Evolutionary conservation across 2,888 invertebrate species (phyloP).

Genomic region (Torymus aiolomorphi): DNA sequence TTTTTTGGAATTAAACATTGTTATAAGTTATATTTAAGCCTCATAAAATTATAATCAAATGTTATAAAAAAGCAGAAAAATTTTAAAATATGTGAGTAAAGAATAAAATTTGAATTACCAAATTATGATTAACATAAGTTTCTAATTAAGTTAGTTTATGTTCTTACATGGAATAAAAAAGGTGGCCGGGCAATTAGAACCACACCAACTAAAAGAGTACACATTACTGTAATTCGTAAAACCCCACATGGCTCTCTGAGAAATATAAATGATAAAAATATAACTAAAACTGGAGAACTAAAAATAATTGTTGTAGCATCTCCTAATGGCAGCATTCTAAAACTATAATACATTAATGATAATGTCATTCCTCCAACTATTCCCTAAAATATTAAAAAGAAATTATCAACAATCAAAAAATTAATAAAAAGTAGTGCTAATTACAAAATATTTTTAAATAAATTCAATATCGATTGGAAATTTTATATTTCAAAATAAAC

Average conservation of each 20-base stretch:
- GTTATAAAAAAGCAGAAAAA: no score
- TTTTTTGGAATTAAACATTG: conserved; percentile 13
- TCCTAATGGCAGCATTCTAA: conserved; percentile 76
- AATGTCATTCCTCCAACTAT: conserved; percentile 75
- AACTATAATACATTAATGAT: conserved; percentile 75
- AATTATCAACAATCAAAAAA: no score
- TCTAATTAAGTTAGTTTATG: neutral
- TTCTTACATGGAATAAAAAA: conserved; percentile 73
- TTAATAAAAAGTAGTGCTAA: no score
- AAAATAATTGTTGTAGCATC: conserved; percentile 77
- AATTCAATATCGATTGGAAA: no score
- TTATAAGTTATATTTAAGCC: neutral
- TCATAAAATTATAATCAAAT: no score
- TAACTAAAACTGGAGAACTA: conserved; percentile 76
- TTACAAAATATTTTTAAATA: no score
- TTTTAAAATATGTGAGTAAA: no score
- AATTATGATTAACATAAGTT: neutral
- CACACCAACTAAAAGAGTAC: conserved; percentile 74
- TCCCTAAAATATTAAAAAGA: conserved; percentile 68
- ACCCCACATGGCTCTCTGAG: conserved; percentile 76
- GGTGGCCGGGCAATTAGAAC: conserved; percentile 76
- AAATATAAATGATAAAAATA: conserved; percentile 75
- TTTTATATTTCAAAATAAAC: no score
- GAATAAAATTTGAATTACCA: no score
- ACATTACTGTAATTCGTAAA: conserved; percentile 74